phyloP scores from a whole-genome alignment of 1,140 invertebrate genomes.

The Mactra quadrangularis region DNA sequence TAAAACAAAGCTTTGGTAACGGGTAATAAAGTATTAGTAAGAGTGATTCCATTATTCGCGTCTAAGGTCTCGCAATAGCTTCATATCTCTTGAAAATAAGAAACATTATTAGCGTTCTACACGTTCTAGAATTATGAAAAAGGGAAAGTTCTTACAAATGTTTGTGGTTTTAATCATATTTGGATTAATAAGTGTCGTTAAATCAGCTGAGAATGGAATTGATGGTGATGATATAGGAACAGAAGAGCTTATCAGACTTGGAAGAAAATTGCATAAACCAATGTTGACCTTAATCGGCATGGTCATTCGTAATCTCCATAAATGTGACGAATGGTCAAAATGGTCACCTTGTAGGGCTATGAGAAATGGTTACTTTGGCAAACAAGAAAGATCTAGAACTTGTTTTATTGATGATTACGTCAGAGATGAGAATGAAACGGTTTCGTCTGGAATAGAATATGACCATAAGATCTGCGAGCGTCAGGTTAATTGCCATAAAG shows the following conservation, averaged over 20 bases:
- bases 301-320: slow-evolving; percentile 7
- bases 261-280: slow-evolving; percentile 5
- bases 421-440: not conserved
- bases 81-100: no score
- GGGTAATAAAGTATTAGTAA: no score
- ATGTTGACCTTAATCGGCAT: slow-evolving; percentile 10
- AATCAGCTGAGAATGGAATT: not conserved
- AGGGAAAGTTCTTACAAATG: no score
- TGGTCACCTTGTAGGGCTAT: slow-evolving; percentile 7
- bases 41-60: no score
- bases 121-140: no score
- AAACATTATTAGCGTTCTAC: no score
- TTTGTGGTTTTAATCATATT: no score
- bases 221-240: not conserved
- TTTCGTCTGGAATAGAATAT: not conserved
- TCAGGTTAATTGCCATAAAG: not conserved
- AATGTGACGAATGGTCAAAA: not conserved
- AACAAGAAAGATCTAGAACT: not conserved
- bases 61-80: no score
- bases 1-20: no score
- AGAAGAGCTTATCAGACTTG: not conserved
- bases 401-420: not conserved
- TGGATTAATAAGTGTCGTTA: no score
- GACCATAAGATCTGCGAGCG: slow-evolving; percentile 3
- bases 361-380: not conserved